These are phyloP conservation scores for Distichodus sexfasciatus DNA, from an alignment of 2,797 vertebrate genomes.

Conservation along the genomic window DNA sequence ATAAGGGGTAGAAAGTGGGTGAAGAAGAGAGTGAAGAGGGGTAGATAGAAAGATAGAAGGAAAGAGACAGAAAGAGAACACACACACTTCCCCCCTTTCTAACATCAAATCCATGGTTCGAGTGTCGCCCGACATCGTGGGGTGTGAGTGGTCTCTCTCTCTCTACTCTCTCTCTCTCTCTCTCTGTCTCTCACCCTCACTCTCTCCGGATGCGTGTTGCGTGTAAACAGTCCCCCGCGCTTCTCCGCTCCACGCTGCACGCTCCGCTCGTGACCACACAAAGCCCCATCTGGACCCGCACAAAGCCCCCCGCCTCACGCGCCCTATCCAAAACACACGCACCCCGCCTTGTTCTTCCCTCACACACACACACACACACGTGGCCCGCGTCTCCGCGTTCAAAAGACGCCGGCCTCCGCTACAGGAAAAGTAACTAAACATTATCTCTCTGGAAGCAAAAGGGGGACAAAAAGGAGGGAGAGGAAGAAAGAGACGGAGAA, in stretches of 20 bases:
- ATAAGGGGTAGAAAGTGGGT: too few species aligned
- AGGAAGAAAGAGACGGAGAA: constrained; percentile 31
- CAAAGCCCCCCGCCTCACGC: constrained; percentile 57
- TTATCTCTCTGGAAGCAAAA: constrained; percentile 51
- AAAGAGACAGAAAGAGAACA: background rate
- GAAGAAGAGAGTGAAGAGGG: too few species aligned
- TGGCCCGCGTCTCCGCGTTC: too few species aligned
- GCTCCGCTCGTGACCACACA: constrained; percentile 73
- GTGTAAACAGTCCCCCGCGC: constrained; percentile 68
- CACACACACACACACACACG: too few species aligned
- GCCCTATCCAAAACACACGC: constrained; percentile 36
- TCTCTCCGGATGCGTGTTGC: constrained; percentile 33
- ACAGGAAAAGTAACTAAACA: constrained; percentile 73
- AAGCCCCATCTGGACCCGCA: constrained; percentile 78
- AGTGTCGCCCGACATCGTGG: background rate
- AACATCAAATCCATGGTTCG: background rate
- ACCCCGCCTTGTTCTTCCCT: constrained; percentile 51
- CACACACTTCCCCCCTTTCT: background rate
- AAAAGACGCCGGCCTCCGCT: constrained; percentile 66
- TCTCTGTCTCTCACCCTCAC: constrained; percentile 27
- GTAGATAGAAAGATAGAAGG: too few species aligned
- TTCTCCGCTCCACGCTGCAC: constrained; percentile 47
- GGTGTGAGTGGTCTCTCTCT: constrained; percentile 22
- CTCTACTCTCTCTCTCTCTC: constrained; percentile 28
- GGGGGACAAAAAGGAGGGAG: constrained; percentile 48